Conservation (phyloP, 1,140 invertebrate species). For the Eriosoma lanigerum region DNA sequence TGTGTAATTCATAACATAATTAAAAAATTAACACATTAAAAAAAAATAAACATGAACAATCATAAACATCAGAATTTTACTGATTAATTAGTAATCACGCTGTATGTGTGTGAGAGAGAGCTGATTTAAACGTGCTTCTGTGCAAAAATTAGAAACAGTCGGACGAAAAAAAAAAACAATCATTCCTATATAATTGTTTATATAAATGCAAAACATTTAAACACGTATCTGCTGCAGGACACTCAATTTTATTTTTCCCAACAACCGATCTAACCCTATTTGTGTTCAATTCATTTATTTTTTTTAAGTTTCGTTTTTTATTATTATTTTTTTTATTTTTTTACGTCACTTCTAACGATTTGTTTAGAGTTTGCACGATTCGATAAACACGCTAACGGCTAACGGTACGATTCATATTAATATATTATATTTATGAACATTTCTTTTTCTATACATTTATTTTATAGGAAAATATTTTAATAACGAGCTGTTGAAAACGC, state of each 20-base stretch:
- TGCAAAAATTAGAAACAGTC: neutral
- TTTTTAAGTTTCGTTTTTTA: neutral
- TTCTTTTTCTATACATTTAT: too few species aligned
- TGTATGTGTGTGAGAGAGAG: neutral
- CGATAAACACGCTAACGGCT: neutral
- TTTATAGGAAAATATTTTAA: too few species aligned
- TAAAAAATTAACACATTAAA: too few species aligned
- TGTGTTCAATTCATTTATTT: slow-evolving; percentile 25
- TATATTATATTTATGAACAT: too few species aligned
- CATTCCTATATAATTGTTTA: too few species aligned
- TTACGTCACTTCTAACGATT: neutral
- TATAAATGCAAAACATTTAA: slow-evolving; percentile 42
- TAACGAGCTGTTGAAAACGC: too few species aligned
- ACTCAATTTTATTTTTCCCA: neutral
- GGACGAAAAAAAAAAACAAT: slow-evolving; percentile 9
- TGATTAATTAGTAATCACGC: too few species aligned
- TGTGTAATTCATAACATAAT: too few species aligned
- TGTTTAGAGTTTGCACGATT: neutral
- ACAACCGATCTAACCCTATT: slow-evolving; percentile 7
- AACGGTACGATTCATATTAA: neutral
- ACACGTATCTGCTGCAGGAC: neutral
- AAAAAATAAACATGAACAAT: too few species aligned
- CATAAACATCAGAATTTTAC: too few species aligned
- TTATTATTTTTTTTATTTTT: neutral
- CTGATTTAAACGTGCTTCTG: neutral